Base-by-base conservation (phyloP, 2,797 vertebrate genomes). In the Petrocephalus sullivani region DNA sequence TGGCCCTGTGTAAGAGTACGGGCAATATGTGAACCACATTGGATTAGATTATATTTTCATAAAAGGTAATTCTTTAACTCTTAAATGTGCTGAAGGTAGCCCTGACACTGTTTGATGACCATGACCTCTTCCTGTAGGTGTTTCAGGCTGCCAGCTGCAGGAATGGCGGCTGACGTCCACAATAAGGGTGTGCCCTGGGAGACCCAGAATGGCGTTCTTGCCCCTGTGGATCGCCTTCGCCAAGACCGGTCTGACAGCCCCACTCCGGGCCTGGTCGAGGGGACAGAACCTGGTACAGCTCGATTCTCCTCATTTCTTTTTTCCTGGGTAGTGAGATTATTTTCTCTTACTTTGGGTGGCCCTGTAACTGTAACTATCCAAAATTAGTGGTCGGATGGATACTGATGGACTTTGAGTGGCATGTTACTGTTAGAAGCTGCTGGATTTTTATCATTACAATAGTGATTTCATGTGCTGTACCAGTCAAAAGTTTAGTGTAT, bases 261-360 rank as follows among this genome's bases (percentile, higher is more conserved):
- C 75, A 97, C 96, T 0, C 98, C 97, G 0, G 97, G 97, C 28
- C 94, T 99, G 93, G 96, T 97, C 1, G 97, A 98, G 91, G 98
- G 98, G 87, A 98, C 96, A 0, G 98, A 99, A 92, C 98, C 98
- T 94, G 98, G 98, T 98, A 94, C 0, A 41, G 56, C 0, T 2
- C 54, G 46, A 10, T 21, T 64, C 78, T 41, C 49, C 19, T n/a
- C 9, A 12, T 54, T 23, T 83, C 41, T 37, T 57, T 86, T 58
- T 57, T 85, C 16, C 54, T 58, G 12, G 28, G 10, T 37, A 14
- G 14, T 58, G 54, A 58, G 23, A 6, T 85, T 19, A 85, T 53
- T 57, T 10, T 33, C 10, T 19, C 1, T 33, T 85, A 2, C 54
- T 57, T 54, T 85, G 19, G n/a, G 53, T 19, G 28, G 10, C 54